Percentiles rank a stretch among this genome's conserved stretches.
Evolutionary conservation across 1,140 invertebrate genomes (phyloP).

Genomic region (Leptonema lineaticorne): DNA sequence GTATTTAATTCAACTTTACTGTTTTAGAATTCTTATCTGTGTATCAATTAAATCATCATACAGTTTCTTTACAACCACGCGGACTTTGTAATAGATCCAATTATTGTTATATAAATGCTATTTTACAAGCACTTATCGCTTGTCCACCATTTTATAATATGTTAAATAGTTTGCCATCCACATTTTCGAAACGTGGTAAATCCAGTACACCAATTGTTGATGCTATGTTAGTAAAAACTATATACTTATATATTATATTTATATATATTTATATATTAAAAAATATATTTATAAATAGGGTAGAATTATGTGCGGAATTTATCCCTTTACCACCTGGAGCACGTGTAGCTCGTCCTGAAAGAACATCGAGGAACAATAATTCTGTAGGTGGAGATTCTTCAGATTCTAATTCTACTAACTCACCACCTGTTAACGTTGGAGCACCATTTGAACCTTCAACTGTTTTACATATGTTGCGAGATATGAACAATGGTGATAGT

Average conservation of each 20-base stretch:
- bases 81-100: conserved; percentile 89
- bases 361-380: conserved; percentile 48
- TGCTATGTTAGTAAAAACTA: conserved; percentile 88
- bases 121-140: conserved; percentile 83
- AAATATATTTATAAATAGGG: conserved; percentile 51
- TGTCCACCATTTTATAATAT: conserved; percentile 94
- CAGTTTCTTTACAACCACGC: conserved; percentile 75
- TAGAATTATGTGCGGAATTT: conserved; percentile 69
- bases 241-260: conserved; percentile 13
- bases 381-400: conserved; percentile 46
- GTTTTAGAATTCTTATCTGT: conserved; percentile 68
- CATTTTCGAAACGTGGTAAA: conserved; percentile 57
- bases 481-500: conserved; percentile 58
- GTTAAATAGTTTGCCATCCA: conserved; percentile 69
- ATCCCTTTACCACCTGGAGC: conserved; percentile 59
- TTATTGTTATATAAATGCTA: conserved; percentile 95
- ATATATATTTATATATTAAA: background rate
- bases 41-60: conserved; percentile 72
- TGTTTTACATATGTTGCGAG: conserved; percentile 74
- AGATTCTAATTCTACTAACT: background rate
- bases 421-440: conserved; percentile 32
- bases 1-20: conserved; percentile 6
- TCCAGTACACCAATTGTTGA: conserved; percentile 89
- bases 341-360: conserved; percentile 48
- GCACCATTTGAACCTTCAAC: conserved; percentile 78